phyloP scores from a whole-genome alignment of 2,797 vertebrate species.

The Mastacembelus armatus region DNA sequence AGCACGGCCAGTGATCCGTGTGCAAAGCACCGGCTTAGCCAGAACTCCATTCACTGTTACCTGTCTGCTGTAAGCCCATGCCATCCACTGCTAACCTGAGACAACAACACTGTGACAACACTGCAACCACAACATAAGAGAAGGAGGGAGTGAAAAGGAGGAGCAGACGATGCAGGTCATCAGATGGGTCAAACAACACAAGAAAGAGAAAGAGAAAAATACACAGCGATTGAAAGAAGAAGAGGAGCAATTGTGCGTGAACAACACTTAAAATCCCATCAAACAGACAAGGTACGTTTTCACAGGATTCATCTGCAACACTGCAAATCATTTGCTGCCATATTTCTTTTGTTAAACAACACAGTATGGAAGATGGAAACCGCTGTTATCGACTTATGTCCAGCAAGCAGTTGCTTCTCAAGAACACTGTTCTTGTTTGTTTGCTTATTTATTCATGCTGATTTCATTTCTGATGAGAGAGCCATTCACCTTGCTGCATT shows the following conservation, averaged over 20 bases:
- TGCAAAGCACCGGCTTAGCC: constrained; percentile 7
- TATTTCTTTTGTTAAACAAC: constrained; percentile 32
- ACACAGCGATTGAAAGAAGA: background rate
- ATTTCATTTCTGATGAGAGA: constrained; percentile 64
- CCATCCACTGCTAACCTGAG: constrained; percentile 33
- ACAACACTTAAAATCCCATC: background rate
- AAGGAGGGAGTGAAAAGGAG: background rate
- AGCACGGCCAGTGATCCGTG: constrained; percentile 54
- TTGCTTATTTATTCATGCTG: constrained; percentile 64
- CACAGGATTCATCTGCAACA: constrained; percentile 22
- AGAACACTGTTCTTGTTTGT: constrained; percentile 43
- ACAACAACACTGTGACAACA: constrained; percentile 5
- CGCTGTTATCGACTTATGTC: constrained; percentile 46
- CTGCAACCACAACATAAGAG: background rate
- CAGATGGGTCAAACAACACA: constrained; percentile 7
- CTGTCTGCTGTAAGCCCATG: constrained; percentile 49
- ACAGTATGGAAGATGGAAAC: constrained; percentile 19
- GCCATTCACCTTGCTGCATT: constrained; percentile 40
- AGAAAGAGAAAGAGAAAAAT: background rate
- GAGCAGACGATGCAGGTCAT: background rate
- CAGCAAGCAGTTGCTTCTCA: constrained; percentile 36
- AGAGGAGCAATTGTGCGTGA: background rate
- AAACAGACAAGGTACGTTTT: background rate
- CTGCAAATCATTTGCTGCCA: constrained; percentile 11
- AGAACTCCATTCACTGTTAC: constrained; percentile 50